These are phyloP conservation scores for Podabrus alpinus DNA, from an alignment of 2,888 invertebrate species.

Conservation along the genomic window DNA sequence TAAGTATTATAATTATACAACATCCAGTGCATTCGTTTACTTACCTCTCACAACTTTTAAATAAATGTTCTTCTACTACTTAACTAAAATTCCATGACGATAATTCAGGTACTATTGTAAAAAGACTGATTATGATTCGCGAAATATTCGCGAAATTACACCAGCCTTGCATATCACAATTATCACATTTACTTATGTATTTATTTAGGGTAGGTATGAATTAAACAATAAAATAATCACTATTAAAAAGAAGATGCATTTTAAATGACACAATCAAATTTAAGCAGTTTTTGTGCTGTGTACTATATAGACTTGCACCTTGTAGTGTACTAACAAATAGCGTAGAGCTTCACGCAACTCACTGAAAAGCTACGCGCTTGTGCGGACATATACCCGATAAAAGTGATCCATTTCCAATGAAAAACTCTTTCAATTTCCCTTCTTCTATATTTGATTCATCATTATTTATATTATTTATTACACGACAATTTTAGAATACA, in stretches of 20 bases:
- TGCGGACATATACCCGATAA: slow-evolving; percentile 27
- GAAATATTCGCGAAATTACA: slow-evolving; percentile 37
- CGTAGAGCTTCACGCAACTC: slow-evolving; percentile 25
- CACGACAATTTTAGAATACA: not conserved
- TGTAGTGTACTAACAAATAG: slow-evolving; percentile 31
- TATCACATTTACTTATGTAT: slow-evolving; percentile 37
- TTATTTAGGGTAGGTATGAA: slow-evolving; percentile 20
- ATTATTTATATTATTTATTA: not conserved
- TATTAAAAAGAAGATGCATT: slow-evolving; percentile 32
- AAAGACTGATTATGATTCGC: slow-evolving; percentile 36
- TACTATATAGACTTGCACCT: slow-evolving; percentile 33
- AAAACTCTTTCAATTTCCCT: not conserved
- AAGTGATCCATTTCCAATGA: slow-evolving; percentile 7
- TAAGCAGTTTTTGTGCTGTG: slow-evolving; percentile 30
- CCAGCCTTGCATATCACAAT: slow-evolving; percentile 39
- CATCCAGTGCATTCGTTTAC: slow-evolving; percentile 4
- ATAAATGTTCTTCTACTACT: slow-evolving; percentile 31
- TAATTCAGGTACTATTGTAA: slow-evolving; percentile 37
- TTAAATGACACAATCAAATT: slow-evolving; percentile 38
- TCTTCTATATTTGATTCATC: not conserved
- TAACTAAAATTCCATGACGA: slow-evolving; percentile 37
- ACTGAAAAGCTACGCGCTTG: slow-evolving; percentile 27
- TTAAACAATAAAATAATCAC: slow-evolving; percentile 36
- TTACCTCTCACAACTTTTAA: slow-evolving; percentile 31
- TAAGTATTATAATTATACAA: not conserved